Conservation (phyloP, 2,113 vertebrate genomes). For the Polypterus senegalus region DNA sequence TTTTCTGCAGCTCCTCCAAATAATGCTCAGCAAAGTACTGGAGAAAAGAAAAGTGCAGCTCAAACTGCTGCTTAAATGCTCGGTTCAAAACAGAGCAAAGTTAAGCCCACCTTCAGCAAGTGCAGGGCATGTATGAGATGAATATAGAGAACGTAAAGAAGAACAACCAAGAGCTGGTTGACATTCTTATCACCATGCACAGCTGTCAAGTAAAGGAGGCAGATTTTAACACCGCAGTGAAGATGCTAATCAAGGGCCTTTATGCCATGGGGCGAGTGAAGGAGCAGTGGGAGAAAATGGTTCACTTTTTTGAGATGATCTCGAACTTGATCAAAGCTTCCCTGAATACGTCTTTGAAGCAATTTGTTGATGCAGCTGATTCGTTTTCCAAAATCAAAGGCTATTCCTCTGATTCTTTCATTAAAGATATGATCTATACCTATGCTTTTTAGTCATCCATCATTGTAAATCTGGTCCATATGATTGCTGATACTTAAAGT, state of each 20-base stretch:
- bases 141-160: slow-evolving; percentile 8
- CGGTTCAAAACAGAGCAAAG: slow-evolving; percentile 1
- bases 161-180: slow-evolving; percentile 14
- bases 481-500: slow-evolving; percentile 16
- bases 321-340: slow-evolving; percentile 20
- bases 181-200: slow-evolving; percentile 13
- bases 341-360: slow-evolving; percentile 6
- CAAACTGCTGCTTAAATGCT: not conserved
- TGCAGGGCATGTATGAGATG: slow-evolving; percentile 1
- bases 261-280: slow-evolving; percentile 11
- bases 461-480: slow-evolving; percentile 16
- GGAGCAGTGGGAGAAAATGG: slow-evolving; percentile 25
- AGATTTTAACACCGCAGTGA: slow-evolving; percentile 1
- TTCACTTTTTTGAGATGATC: slow-evolving; percentile 23
- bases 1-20: not conserved
- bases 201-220: slow-evolving; percentile 3
- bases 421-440: slow-evolving; percentile 14
- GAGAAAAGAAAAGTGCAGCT: not conserved
- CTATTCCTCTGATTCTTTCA: slow-evolving; percentile 10
- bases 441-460: slow-evolving; percentile 15
- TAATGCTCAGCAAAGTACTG: not conserved
- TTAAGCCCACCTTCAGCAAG: slow-evolving; percentile 3
- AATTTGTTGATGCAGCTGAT: not conserved
- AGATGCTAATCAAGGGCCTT: slow-evolving; percentile 17
- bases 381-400: slow-evolving; percentile 1